phyloP scores from a whole-genome alignment of 2,888 invertebrate species.

The Crioceris asparagi region DNA sequence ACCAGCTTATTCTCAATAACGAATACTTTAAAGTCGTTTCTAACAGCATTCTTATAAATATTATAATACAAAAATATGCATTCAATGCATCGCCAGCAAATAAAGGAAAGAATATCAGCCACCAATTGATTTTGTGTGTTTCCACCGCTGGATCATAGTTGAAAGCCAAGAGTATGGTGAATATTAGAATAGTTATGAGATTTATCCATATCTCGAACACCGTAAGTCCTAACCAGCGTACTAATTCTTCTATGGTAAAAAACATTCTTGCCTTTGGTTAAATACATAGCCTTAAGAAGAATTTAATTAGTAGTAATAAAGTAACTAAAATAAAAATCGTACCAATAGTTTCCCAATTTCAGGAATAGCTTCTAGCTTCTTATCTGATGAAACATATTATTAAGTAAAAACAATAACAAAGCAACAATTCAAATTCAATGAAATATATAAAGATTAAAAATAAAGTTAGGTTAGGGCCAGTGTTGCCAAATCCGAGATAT shows the following conservation, averaged over 20 bases:
- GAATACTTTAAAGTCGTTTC: slow-evolving; percentile 63
- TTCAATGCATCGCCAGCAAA: slow-evolving; percentile 88
- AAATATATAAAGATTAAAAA: no score
- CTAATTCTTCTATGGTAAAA: slow-evolving; percentile 79
- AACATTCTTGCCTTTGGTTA: no score
- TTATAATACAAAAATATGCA: slow-evolving; percentile 90
- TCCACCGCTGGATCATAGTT: slow-evolving; percentile 57
- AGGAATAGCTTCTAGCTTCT: no score
- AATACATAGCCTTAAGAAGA: no score
- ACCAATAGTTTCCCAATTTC: no score
- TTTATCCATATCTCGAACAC: slow-evolving; percentile 93
- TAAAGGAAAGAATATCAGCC: slow-evolving; percentile 81
- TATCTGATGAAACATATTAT: no score
- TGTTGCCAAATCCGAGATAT: no score
- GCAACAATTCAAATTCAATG: no score
- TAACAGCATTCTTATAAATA: slow-evolving; percentile 84
- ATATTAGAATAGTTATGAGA: slow-evolving; percentile 69
- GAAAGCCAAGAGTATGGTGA: slow-evolving; percentile 72
- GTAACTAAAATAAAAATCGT: no score
- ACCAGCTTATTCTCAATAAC: slow-evolving; percentile 73
- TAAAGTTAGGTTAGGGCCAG: no score
- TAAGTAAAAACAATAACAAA: no score
- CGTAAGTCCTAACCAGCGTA: slow-evolving; percentile 88
- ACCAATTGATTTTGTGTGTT: slow-evolving; percentile 57
- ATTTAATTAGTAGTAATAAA: no score